phyloP scores from a whole-genome alignment of 2,113 vertebrate species.

The Orycteropus afer region DNA sequence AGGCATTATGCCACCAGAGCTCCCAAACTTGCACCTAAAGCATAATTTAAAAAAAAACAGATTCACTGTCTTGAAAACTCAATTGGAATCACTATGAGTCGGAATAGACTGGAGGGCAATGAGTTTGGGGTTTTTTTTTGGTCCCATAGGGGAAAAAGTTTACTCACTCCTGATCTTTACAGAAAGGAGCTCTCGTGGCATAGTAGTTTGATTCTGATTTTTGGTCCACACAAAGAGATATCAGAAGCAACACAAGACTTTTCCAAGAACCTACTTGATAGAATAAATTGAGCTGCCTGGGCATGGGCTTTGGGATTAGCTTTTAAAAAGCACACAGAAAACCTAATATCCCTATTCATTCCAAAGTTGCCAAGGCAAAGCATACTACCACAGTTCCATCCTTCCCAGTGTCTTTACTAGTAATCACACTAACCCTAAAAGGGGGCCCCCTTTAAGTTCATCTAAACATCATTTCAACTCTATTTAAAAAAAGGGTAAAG shows the following conservation, averaged over 20 bases:
- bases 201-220: too few relatives aligned
- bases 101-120: too few relatives aligned
- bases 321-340: too few relatives aligned
- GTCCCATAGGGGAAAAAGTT: not conserved
- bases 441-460: not conserved
- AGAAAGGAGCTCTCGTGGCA: too few relatives aligned
- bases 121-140: too few relatives aligned
- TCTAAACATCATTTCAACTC: not conserved
- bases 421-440: not conserved
- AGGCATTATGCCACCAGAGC: too few relatives aligned
- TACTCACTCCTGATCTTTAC: not conserved
- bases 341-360: not conserved
- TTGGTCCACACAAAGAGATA: not conserved
- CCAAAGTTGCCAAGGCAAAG: not conserved
- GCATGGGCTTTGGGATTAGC: not conserved
- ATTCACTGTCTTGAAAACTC: too few relatives aligned
- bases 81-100: too few relatives aligned
- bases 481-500: not conserved
- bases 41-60: too few relatives aligned
- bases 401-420: conserved; percentile 8
- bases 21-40: too few relatives aligned
- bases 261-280: conserved; percentile 1
- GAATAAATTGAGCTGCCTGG: not conserved
- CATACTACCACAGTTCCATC: not conserved
- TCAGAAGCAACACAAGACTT: not conserved